phyloP scores from a whole-genome alignment of 2,797 vertebrate species.

The Distichodus sexfasciatus region DNA sequence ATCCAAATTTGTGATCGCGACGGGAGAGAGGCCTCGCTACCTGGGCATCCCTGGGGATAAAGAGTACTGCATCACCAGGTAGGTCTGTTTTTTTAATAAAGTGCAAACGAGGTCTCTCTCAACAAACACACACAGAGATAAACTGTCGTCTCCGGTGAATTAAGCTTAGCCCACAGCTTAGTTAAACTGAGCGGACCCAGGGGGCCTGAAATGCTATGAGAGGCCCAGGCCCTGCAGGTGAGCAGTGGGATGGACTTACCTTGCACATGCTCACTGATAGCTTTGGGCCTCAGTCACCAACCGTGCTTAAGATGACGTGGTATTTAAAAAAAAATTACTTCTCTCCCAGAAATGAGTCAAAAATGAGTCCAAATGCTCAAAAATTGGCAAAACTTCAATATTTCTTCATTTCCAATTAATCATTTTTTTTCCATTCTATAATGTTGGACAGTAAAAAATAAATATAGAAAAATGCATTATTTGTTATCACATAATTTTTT shows the following conservation, averaged over 20 bases:
- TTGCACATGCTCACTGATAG: too few relatives aligned
- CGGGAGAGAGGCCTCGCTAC: slow-evolving; percentile 91
- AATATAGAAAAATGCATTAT: too few relatives aligned
- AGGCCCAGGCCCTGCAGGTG: neutral
- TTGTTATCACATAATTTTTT: too few relatives aligned
- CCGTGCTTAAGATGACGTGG: too few relatives aligned
- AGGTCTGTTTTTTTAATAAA: slow-evolving; percentile 37
- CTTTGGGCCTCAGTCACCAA: neutral
- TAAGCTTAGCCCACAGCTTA: slow-evolving; percentile 2
- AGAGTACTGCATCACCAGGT: slow-evolving; percentile 96
- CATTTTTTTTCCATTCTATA: too few relatives aligned
- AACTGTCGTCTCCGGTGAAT: slow-evolving; percentile 21
- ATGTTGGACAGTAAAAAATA: too few relatives aligned
- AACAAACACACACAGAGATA: neutral
- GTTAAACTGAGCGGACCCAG: slow-evolving; percentile 6
- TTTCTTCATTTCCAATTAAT: too few relatives aligned
- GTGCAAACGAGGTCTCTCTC: neutral
- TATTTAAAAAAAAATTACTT: too few relatives aligned
- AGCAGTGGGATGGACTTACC: neutral
- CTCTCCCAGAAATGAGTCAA: too few relatives aligned
- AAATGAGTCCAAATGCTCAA: too few relatives aligned
- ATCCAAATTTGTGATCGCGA: slow-evolving; percentile 86
- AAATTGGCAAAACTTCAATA: too few relatives aligned
- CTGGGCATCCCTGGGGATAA: slow-evolving; percentile 87
- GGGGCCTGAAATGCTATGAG: neutral